Evolutionary conservation across 2,888 invertebrate species (phyloP).

Genomic region (Cheilosia soror): DNA sequence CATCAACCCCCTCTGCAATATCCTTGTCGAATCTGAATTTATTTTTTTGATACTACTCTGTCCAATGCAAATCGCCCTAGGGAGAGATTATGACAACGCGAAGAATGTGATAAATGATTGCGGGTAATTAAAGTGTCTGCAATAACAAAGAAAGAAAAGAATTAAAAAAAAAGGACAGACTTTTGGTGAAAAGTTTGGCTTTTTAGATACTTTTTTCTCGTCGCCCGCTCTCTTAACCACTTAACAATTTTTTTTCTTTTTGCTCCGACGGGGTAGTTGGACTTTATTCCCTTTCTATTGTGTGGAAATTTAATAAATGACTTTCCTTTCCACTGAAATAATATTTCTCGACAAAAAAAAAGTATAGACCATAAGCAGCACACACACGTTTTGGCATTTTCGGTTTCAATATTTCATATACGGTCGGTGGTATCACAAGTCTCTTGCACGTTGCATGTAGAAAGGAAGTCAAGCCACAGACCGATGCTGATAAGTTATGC

Average conservation of each 20-base stretch:
- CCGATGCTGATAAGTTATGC: conserved; percentile 68
- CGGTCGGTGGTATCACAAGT: conserved; percentile 29
- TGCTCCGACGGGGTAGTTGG: conserved; percentile 54
- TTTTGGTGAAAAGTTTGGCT: conserved; percentile 63
- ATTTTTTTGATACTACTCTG: background rate
- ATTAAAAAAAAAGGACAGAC: conserved; percentile 46
- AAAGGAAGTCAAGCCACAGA: conserved; percentile 19
- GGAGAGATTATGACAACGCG: conserved; percentile 73
- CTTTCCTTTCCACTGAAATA: conserved; percentile 65
- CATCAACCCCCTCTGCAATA: conserved; percentile 33
- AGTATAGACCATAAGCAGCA: conserved; percentile 53
- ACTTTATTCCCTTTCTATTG: conserved; percentile 42
- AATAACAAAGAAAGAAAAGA: conserved; percentile 57
- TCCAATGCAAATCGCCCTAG: conserved; percentile 63
- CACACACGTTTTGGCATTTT: conserved; percentile 72
- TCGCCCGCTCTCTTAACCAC: conserved; percentile 43
- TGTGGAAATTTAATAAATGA: conserved; percentile 73
- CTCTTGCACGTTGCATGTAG: conserved; percentile 24
- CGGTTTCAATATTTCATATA: conserved; percentile 74
- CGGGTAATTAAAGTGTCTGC: conserved; percentile 77
- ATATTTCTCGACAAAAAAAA: conserved; percentile 37
- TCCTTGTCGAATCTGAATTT: conserved; percentile 30
- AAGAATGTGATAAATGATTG: conserved; percentile 77
- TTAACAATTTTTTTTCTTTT: conserved; percentile 38
- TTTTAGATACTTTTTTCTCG: conserved; percentile 37